Evolutionary conservation across 2,797 vertebrate species (phyloP).

Genomic region (Darevskia mixta): DNA sequence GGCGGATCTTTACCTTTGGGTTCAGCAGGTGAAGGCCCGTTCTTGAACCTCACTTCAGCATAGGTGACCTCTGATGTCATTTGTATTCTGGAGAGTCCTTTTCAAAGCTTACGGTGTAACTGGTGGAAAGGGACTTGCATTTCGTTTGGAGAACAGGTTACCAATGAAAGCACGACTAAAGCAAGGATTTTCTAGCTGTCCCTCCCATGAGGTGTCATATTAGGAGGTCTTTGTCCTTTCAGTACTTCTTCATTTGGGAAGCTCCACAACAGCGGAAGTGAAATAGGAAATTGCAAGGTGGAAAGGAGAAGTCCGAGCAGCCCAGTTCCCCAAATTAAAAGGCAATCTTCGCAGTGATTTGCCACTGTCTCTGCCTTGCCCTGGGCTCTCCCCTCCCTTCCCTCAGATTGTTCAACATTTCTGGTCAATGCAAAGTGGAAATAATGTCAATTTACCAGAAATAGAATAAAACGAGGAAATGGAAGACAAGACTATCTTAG

Average conservation of each 20-base stretch:
- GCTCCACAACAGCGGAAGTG: not conserved
- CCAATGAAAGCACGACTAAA: not conserved
- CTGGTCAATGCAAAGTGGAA: not conserved
- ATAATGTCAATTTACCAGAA: too few relatives aligned
- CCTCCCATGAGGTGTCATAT: not conserved
- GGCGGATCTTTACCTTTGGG: constrained; percentile 52
- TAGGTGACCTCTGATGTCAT: constrained; percentile 72
- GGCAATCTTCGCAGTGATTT: too few relatives aligned
- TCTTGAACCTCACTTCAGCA: constrained; percentile 66
- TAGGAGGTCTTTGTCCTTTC: not conserved
- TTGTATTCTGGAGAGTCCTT: constrained; percentile 10
- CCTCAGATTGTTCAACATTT: too few relatives aligned
- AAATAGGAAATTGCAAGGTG: not conserved
- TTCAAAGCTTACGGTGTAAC: not conserved
- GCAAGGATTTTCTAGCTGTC: not conserved
- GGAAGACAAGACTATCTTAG: too few relatives aligned
- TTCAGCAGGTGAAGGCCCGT: not conserved
- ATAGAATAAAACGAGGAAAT: too few relatives aligned
- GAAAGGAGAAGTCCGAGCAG: not conserved
- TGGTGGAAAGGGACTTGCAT: not conserved
- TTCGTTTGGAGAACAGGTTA: not conserved
- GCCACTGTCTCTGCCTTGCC: not conserved
- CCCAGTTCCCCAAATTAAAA: too few relatives aligned
- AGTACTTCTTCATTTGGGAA: not conserved
- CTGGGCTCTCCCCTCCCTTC: not conserved